Evolutionary conservation across 2,888 invertebrate species (phyloP).

Genomic region (Epirrita christyi): DNA sequence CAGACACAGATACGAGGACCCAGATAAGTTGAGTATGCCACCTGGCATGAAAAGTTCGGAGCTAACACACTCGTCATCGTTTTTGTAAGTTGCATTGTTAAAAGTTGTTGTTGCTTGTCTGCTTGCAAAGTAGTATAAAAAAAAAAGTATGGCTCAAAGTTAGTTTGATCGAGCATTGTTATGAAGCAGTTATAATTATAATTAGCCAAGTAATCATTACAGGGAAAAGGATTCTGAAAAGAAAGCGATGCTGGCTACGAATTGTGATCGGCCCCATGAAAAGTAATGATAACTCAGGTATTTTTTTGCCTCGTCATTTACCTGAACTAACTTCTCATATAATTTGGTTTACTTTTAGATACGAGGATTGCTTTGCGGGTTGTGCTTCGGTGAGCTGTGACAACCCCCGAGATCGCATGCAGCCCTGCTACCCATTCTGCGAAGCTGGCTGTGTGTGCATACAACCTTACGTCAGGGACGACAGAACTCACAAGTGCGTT

Average conservation of each 20-base stretch:
- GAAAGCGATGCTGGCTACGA: constrained; percentile 57
- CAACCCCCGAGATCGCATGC: constrained; percentile 76
- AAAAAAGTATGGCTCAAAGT: no score
- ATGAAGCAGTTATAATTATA: neutral
- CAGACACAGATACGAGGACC: constrained; percentile 58
- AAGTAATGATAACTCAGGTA: constrained; percentile 33
- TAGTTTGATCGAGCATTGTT: neutral
- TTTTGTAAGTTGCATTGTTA: constrained; percentile 43
- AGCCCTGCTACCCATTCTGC: constrained; percentile 79
- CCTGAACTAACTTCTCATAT: neutral
- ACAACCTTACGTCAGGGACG: constrained; percentile 73
- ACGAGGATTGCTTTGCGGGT: constrained; percentile 75
- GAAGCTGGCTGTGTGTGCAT: constrained; percentile 76
- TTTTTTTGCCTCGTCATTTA: neutral
- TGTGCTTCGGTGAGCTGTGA: constrained; percentile 77
- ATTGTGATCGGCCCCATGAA: constrained; percentile 72
- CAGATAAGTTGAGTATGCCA: constrained; percentile 50
- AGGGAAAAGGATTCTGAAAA: constrained; percentile 69
- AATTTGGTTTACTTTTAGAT: constrained; percentile 46
- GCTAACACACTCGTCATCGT: constrained; percentile 45
- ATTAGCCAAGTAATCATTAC: constrained; percentile 28
- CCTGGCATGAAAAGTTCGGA: constrained; percentile 59
- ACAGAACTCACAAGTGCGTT: constrained; percentile 79
- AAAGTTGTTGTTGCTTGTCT: constrained; percentile 9
- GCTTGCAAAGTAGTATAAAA: no score